These are phyloP conservation scores for Tursiops truncatus DNA, from an alignment of 2,113 vertebrate genomes.

Conservation along the genomic window DNA sequence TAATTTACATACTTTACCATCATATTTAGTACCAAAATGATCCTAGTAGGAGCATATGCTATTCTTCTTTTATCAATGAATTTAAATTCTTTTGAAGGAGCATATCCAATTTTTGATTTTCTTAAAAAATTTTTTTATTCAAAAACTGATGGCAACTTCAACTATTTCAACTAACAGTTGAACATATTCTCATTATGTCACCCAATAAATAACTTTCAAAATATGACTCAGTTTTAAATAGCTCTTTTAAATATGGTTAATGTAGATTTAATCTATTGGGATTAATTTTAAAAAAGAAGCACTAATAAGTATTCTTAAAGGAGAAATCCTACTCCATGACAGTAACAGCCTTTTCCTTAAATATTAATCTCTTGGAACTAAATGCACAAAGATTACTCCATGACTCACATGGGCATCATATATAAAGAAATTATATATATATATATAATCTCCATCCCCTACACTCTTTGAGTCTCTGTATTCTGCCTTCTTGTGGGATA, in stretches of 20 bases:
- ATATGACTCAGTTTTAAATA: slow-evolving; percentile 38
- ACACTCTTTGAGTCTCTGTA: background rate
- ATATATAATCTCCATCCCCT: background rate
- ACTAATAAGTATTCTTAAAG: background rate
- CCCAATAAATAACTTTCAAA: slow-evolving; percentile 40
- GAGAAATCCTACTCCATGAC: slow-evolving; percentile 6
- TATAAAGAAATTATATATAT: background rate
- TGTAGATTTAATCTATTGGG: background rate
- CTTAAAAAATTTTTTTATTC: background rate
- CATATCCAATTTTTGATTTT: slow-evolving; percentile 16
- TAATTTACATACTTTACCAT: background rate
- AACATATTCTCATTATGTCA: slow-evolving; percentile 5
- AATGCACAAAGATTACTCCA: background rate
- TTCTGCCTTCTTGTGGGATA: background rate
- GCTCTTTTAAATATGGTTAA: background rate
- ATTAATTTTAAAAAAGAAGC: background rate
- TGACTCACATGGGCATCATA: background rate
- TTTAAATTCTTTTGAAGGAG: slow-evolving; percentile 36
- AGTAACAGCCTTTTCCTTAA: background rate
- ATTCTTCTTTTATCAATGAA: background rate
- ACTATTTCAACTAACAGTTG: slow-evolving; percentile 23
- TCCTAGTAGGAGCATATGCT: background rate
- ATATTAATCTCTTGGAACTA: background rate
- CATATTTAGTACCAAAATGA: background rate
- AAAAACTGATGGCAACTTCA: background rate